These are phyloP conservation scores for Mastomys natalensis DNA, from an alignment of 2,113 vertebrate genomes.

Conservation along the genomic window DNA sequence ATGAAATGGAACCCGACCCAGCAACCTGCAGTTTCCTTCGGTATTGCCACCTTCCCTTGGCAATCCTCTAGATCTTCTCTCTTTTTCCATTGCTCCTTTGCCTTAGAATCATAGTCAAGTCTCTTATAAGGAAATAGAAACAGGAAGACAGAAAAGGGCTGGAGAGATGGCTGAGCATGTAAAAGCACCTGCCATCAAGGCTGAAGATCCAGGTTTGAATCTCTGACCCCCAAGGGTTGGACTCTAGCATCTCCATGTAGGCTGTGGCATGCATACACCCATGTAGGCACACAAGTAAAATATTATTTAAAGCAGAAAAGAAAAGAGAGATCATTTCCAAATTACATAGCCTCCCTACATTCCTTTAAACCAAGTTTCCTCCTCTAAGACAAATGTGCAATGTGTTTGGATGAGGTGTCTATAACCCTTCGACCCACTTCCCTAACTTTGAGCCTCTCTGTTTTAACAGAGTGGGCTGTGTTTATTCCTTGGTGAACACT, in stretches of 20 bases:
- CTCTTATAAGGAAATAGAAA: not conserved
- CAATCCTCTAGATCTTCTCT: not conserved
- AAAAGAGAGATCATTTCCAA: not conserved
- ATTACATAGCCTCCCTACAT: not conserved
- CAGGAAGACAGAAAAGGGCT: not conserved
- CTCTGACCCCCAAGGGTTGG: not conserved
- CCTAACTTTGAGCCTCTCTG: not conserved
- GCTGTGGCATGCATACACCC: not conserved
- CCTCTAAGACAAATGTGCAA: not conserved
- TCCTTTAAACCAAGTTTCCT: not conserved
- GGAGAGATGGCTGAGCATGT: too few relatives aligned
- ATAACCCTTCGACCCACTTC: not conserved
- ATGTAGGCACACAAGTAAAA: not conserved
- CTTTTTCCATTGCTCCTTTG: not conserved
- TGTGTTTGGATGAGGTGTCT: not conserved
- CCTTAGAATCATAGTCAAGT: not conserved
- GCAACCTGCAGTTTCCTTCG: rapidly evolving
- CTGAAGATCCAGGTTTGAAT: not conserved
- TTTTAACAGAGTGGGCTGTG: not conserved
- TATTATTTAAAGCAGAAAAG: not conserved
- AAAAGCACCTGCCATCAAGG: not conserved
- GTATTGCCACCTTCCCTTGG: too few relatives aligned
- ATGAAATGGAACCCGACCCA: not conserved
- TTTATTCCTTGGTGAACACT: not conserved
- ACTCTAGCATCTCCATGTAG: not conserved